A percentile compares a stretch with the other conserved stretches of the same genome.
phyloP scores from a whole-genome alignment of 1,140 invertebrate species.

The Oreohelix idahoensis region DNA sequence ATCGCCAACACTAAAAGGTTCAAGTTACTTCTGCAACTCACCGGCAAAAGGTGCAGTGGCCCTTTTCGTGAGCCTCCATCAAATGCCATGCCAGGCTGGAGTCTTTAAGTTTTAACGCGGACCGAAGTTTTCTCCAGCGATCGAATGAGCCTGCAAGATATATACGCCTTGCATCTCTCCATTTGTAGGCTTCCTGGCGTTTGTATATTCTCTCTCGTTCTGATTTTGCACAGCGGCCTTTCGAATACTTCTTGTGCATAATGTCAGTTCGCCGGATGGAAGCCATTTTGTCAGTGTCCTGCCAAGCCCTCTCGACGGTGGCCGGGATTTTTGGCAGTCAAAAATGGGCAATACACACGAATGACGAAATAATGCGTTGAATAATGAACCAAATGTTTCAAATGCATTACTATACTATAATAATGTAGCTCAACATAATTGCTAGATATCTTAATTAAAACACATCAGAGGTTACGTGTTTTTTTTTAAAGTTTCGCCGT shows the following conservation, averaged over 20 bases:
- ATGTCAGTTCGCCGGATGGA: conserved; percentile 46
- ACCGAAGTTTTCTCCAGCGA: conserved; percentile 48
- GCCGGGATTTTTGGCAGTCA: conserved; percentile 13
- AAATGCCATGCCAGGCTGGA: conserved; percentile 55
- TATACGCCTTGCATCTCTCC: conserved; percentile 47
- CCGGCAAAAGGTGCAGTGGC: conserved; percentile 45
- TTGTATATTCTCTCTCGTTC: conserved; percentile 46
- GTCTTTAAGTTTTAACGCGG: conserved; percentile 48
- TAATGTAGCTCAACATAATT: too few species aligned
- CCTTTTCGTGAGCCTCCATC: conserved; percentile 53
- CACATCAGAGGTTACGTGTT: too few species aligned
- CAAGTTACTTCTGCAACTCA: conserved; percentile 25
- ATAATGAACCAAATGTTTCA: neutral
- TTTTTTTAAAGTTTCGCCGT: too few species aligned
- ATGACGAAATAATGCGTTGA: neutral
- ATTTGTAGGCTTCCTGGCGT: conserved; percentile 48
- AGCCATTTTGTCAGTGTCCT: conserved; percentile 48
- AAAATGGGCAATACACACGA: neutral
- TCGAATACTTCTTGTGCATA: conserved; percentile 39
- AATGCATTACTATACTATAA: too few species aligned
- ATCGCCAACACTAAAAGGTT: neutral
- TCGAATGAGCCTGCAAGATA: conserved; percentile 51
- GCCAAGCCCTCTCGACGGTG: conserved; percentile 9
- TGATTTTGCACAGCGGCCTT: conserved; percentile 43
- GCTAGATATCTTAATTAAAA: too few species aligned